Conservation (phyloP, 2,797 vertebrate species). For the Denticeps clupeoides region DNA sequence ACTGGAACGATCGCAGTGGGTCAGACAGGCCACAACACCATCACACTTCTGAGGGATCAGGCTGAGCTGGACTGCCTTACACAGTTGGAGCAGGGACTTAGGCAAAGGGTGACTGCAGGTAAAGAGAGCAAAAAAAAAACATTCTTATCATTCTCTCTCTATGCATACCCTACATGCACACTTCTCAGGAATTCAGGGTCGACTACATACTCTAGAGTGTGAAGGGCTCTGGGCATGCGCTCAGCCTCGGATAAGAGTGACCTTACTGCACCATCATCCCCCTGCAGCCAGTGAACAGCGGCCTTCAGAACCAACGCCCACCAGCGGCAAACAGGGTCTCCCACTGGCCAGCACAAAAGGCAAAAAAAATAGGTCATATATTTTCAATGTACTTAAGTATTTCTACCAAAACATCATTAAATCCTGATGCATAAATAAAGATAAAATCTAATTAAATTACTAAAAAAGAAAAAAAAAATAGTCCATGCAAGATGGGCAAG, state of each 20-base stretch:
- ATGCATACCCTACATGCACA: too few species aligned
- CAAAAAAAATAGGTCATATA: neutral
- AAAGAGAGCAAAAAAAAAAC: neutral
- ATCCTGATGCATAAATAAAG: too few species aligned
- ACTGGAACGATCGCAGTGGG: constrained; percentile 81
- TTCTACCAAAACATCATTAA: too few species aligned
- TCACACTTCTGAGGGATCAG: constrained; percentile 79
- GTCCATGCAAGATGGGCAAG: neutral
- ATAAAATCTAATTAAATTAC: too few species aligned
- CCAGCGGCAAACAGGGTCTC: constrained; percentile 85
- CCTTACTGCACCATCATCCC: constrained; percentile 72
- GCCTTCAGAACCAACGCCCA: constrained; percentile 83
- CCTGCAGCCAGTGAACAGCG: constrained; percentile 79
- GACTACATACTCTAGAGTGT: constrained; percentile 61
- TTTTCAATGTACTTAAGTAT: too few species aligned
- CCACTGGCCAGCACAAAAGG: constrained; percentile 51
- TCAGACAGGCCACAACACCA: constrained; percentile 62
- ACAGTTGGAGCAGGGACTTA: constrained; percentile 74
- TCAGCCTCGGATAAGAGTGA: constrained; percentile 75
- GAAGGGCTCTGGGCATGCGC: constrained; percentile 78
- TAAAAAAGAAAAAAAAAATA: neutral
- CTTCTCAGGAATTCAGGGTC: too few species aligned
- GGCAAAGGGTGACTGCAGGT: constrained; percentile 72
- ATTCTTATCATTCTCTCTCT: too few species aligned
- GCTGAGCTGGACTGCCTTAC: constrained; percentile 81